phyloP scores from a whole-genome alignment of 2,797 vertebrate genomes.

The Thaleichthys pacificus region DNA sequence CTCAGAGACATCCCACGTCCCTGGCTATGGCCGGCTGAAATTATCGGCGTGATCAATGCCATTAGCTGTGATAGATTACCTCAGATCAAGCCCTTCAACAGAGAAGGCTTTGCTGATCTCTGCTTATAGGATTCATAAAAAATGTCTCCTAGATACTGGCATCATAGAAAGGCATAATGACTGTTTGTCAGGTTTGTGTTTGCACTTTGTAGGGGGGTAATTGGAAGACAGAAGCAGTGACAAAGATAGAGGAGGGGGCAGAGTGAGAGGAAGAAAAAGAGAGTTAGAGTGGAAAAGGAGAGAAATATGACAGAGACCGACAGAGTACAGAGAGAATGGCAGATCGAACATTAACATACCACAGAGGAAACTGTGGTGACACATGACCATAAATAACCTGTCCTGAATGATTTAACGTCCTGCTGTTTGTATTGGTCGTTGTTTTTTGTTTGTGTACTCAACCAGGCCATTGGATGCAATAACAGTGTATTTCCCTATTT shows the following conservation, averaged over 20 bases:
- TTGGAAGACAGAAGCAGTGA: not conserved
- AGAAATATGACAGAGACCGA: not conserved
- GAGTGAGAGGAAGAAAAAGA: not conserved
- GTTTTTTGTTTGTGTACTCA: conserved; percentile 21
- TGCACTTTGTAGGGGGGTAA: not conserved
- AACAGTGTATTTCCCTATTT: conserved; percentile 17
- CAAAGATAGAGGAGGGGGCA: not conserved
- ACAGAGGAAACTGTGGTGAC: not conserved
- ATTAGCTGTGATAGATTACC: conserved; percentile 23
- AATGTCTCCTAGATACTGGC: not conserved
- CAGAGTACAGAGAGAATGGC: not conserved
- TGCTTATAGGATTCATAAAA: conserved; percentile 12
- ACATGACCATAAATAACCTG: conserved; percentile 12
- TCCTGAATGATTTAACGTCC: conserved; percentile 20
- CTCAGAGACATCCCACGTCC: conserved; percentile 10
- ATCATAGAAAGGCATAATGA: not conserved
- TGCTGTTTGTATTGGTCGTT: conserved; percentile 15
- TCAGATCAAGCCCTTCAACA: conserved; percentile 23
- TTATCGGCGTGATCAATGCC: conserved; percentile 24
- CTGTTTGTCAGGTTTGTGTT: not conserved
- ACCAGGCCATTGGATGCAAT: conserved; percentile 17
- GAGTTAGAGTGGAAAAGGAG: not conserved
- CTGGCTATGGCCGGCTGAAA: conserved; percentile 27
- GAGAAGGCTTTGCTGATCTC: conserved; percentile 9
- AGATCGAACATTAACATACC: conserved; percentile 7